Base-by-base conservation (phyloP, 2,888 invertebrate genomes). In the Rhamnusium bicolor region DNA sequence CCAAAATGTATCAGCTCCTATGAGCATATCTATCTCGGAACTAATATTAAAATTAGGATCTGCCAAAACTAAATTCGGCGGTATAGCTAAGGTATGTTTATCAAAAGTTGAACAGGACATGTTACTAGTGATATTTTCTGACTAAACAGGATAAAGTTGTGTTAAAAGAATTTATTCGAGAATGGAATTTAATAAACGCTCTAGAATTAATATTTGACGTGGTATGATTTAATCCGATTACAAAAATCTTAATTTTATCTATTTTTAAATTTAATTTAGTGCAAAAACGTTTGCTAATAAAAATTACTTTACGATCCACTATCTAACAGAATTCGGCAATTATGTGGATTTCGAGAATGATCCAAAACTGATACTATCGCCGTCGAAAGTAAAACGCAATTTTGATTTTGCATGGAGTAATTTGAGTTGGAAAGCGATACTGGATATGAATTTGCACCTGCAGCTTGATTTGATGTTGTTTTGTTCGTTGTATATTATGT, bases 1-100 rank as follows among this genome's bases (percentile, higher is more conserved):
- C 69, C 61, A 69, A 61, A 69, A 69, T 12, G 53, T 69, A n/a
- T 69, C 54, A 10, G 54, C 69, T n/a, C 62, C 62, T 21, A 69
- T 8, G 5, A 69, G 53, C 61, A 69, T 53, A 27, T 62, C 54
- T n/a, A n/a, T n/a, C n/a, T n/a, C n/a, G 24, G 61, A 53, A 53
- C 61, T 46, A 1, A 69, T 18, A 18, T 62, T 62, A 32, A 69
- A 69, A n/a, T n/a, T n/a, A n/a, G n/a, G n/a, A n/a, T n/a, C n/a
- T n/a, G n/a, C n/a, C 16, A 14, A 14, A 16, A 51, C 21, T 53
- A 69, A 62, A 40, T 53, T 69, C 40, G 51, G 40, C 10, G 53
- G 61, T n/a, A 69, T 40, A 14, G 29, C 1, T 14, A 62, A 4
- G 18, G n/a, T 53, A 47, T 53, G 21, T 29, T 65, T 71, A 6